Percentiles rank a stretch among this genome's conserved stretches.
These are phyloP conservation scores for Eumeta japonica DNA, from an alignment of 1,140 invertebrate genomes.

Conservation along the genomic window DNA sequence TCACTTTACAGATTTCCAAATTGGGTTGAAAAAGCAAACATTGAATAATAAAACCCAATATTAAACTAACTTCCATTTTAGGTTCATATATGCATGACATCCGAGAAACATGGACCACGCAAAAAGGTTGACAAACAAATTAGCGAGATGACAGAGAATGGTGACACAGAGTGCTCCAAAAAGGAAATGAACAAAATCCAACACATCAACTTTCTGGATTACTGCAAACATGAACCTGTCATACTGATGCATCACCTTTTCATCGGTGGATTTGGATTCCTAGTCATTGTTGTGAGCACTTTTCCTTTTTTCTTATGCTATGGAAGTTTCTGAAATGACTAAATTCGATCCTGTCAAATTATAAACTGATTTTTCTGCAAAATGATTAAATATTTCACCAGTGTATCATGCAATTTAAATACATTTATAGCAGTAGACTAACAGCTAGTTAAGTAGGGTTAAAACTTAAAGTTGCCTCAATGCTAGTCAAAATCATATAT, in stretches of 20 bases:
- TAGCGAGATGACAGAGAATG: slow-evolving; percentile 9
- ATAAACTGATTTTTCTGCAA: too few relatives aligned
- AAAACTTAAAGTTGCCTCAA: too few relatives aligned
- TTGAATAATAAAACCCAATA: too few relatives aligned
- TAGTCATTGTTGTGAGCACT: slow-evolving; percentile 65
- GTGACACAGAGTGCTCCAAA: slow-evolving; percentile 4
- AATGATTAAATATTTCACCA: too few relatives aligned
- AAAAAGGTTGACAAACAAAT: too few relatives aligned
- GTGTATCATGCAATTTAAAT: too few relatives aligned
- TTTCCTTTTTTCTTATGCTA: neutral
- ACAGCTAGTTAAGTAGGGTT: too few relatives aligned
- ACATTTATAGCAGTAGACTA: too few relatives aligned
- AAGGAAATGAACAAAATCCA: neutral
- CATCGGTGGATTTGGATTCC: slow-evolving; percentile 69
- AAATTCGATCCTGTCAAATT: neutral
- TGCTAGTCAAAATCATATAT: too few relatives aligned
- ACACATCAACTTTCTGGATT: slow-evolving; percentile 52
- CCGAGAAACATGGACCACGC: slow-evolving; percentile 10
- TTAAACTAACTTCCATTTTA: slow-evolving; percentile 11
- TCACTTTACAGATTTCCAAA: too few relatives aligned
- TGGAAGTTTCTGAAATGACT: neutral
- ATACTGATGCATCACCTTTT: slow-evolving; percentile 73
- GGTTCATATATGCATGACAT: slow-evolving; percentile 36
- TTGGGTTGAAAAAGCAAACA: too few relatives aligned
- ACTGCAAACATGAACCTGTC: slow-evolving; percentile 62